Conservation (phyloP, 2,888 invertebrate genomes). For the Apamea crenata region DNA sequence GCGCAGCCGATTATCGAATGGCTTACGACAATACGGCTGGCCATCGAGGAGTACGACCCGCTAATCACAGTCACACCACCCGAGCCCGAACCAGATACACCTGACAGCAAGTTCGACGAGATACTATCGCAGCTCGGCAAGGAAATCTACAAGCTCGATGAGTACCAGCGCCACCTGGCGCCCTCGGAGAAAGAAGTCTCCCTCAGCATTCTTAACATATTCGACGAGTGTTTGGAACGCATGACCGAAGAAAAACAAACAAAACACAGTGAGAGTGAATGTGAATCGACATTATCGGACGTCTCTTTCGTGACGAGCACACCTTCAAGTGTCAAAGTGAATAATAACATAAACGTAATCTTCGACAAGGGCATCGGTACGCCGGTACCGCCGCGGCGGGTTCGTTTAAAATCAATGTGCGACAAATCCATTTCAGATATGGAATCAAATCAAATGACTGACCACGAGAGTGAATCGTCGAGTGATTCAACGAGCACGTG, state of each 20-base stretch:
- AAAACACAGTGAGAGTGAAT: conserved; percentile 78
- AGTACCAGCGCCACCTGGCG: conserved; percentile 82
- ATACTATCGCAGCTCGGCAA: conserved; percentile 87
- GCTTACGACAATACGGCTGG: conserved; percentile 82
- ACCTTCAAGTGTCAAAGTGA: conserved; percentile 75
- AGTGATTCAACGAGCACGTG: conserved; percentile 87
- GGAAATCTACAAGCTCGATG: conserved; percentile 87
- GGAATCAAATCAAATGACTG: conserved; percentile 57
- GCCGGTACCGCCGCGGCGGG: conserved; percentile 80
- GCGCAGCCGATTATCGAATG: conserved; percentile 85
- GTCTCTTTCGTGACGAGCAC: conserved; percentile 83
- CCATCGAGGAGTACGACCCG: conserved; percentile 87
- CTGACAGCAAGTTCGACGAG: conserved; percentile 85
- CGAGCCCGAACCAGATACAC: conserved; percentile 70
- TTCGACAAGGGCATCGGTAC: conserved; percentile 76
- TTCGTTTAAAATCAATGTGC: conserved; percentile 74
- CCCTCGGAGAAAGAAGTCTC: conserved; percentile 81
- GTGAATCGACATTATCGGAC: conserved; percentile 79
- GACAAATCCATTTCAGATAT: conserved; percentile 62
- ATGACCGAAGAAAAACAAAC: conserved; percentile 76
- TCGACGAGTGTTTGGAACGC: conserved; percentile 87
- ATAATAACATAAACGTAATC: conserved; percentile 71
- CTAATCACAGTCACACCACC: conserved; percentile 77
- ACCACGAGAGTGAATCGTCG: conserved; percentile 75
- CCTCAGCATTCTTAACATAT: conserved; percentile 86